phyloP scores from a whole-genome alignment of 2,113 vertebrate genomes.

The Chionomys nivalis region DNA sequence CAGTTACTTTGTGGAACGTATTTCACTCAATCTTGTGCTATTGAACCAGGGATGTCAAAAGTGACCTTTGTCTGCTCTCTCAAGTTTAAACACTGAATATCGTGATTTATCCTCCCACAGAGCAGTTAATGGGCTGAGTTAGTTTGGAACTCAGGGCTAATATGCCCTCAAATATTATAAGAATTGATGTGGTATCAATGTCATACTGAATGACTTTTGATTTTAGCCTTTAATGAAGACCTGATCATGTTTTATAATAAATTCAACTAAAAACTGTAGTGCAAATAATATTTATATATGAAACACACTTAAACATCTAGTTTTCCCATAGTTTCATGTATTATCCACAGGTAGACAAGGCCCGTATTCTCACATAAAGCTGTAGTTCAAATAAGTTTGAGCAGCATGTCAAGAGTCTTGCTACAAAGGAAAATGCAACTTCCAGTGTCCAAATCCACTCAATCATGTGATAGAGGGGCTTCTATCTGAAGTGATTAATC shows the following conservation, averaged over 20 bases:
- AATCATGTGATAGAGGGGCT: not conserved
- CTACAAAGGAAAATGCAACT: not conserved
- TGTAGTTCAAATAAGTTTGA: not conserved
- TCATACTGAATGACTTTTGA: not conserved
- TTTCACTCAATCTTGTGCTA: not conserved
- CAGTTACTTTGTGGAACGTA: not conserved
- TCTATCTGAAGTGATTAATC: constrained; percentile 33
- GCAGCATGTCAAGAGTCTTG: not conserved
- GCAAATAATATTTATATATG: not conserved
- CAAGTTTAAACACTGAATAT: not conserved
- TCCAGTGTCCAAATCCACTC: not conserved
- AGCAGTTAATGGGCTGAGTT: not conserved
- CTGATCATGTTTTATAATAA: constrained; percentile 3
- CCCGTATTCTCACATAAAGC: not conserved
- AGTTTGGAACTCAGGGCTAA: constrained; percentile 14
- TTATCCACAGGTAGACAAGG: not conserved
- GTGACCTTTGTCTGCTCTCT: not conserved
- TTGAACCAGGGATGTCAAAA: not conserved
- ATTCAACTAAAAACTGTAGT: not conserved
- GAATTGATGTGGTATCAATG: not conserved
- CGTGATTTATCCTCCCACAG: not conserved
- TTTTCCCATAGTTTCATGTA: not conserved
- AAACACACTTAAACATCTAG: not conserved
- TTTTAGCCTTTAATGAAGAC: constrained; percentile 10
- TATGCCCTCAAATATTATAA: not conserved